Percentiles rank a stretch among this genome's conserved stretches.
Conservation (phyloP, 2,888 invertebrate species). For the Perizoma flavofasciatum region DNA sequence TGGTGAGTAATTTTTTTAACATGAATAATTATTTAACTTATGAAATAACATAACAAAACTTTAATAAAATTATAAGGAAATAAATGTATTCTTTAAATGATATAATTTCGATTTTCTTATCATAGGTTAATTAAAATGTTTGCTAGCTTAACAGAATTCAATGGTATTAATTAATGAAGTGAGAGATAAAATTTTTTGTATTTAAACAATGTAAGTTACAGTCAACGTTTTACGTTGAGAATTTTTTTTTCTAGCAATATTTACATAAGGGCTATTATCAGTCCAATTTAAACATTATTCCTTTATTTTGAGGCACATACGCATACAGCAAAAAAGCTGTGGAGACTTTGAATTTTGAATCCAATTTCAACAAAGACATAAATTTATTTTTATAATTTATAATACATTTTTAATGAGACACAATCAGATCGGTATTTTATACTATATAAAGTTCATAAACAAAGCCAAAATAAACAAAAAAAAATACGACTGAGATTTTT, state of each 20-base stretch:
- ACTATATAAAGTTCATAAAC: background rate
- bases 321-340: slow-evolving; percentile 7
- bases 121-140: too few species aligned
- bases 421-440: background rate
- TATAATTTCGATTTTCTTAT: too few species aligned
- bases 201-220: background rate
- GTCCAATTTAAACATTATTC: background rate
- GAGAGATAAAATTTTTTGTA: too few species aligned
- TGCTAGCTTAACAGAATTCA: too few species aligned
- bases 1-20: background rate
- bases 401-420: background rate
- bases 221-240: background rate
- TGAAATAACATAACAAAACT: background rate
- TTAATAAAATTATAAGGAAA: background rate
- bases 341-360: background rate
- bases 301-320: slow-evolving; percentile 17
- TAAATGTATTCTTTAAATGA: background rate
- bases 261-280: slow-evolving; percentile 1
- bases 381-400: background rate
- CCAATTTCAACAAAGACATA: background rate
- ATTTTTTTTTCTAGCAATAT: background rate
- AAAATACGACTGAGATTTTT: too few species aligned
- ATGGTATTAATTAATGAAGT: too few species aligned
- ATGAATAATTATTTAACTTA: background rate
- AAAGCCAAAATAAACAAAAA: too few species aligned